These are phyloP conservation scores for Semaprochilodus insignis DNA, from an alignment of 2,797 vertebrate genomes.

Conservation along the genomic window DNA sequence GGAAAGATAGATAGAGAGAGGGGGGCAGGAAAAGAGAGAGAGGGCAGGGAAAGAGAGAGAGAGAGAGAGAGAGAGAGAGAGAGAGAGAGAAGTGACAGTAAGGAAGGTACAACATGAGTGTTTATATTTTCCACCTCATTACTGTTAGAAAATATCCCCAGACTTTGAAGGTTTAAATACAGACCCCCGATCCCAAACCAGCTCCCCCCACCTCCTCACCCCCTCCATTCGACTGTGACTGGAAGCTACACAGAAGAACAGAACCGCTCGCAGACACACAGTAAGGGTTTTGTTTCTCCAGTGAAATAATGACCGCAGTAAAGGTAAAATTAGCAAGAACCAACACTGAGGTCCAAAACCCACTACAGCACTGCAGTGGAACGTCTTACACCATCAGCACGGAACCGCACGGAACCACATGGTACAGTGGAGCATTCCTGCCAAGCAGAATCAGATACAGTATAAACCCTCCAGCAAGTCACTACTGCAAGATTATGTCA, in stretches of 20 bases:
- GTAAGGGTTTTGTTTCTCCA: not conserved
- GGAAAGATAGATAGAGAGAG: too few species aligned
- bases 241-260: constrained; percentile 8
- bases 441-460: too few species aligned
- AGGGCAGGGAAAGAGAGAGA: not conserved
- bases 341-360: not conserved
- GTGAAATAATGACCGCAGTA: not conserved
- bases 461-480: too few species aligned
- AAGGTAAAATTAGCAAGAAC: not conserved
- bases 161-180: not conserved
- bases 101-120: not conserved
- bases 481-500: too few species aligned
- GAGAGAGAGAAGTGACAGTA: not conserved
- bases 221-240: not conserved
- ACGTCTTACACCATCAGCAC: not conserved
- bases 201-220: not conserved
- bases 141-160: not conserved
- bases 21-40: too few species aligned
- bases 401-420: too few species aligned
- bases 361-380: not conserved
- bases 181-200: not conserved
- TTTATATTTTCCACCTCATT: not conserved
- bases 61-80: not conserved
- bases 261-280: not conserved
- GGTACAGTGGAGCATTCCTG: too few species aligned